Base-by-base conservation (phyloP, 23 tunicate species). In the Corella eumyota region DNA sequence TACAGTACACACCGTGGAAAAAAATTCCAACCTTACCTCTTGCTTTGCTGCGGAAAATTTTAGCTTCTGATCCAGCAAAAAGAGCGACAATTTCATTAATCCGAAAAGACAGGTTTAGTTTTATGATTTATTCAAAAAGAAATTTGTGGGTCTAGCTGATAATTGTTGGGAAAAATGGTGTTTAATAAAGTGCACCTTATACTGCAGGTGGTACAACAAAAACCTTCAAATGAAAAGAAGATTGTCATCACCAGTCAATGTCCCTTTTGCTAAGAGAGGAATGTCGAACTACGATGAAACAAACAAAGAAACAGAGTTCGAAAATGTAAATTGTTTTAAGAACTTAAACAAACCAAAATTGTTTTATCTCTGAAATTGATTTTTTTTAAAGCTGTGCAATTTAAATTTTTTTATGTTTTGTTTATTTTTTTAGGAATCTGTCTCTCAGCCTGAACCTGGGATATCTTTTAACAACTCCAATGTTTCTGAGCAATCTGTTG, bases 401-500 rank as follows among this genome's bases (percentile, higher is more conserved):
- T n/a, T n/a, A n/a, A n/a, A n/a, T n/a, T n/a, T n/a, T n/a, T n/a
- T n/a, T n/a, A n/a, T n/a, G n/a, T n/a, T n/a, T n/a, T n/a, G n/a
- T n/a, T 37, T 26, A 30, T 2, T 34, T 36, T 45, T 46, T 62
- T 55, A 84, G 94, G 2, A 30, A 13, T 69, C 94, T 24, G 64
- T 55, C 3, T 68, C 94, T 24, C 94, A 84, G 36, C 94, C 94
- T 0, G 94, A 84, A 34, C 94, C 94, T 22, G 74, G 80, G 6
- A 4, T 84, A 0, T 38, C 54, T 33, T 55, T 58, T 51, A 37
- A 25, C 24, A 32, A 69, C 17, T 32, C 69, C 1, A 72, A 45
- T 2, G 69, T 84, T 15, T 84, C 94, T 13, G 80, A 80, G 23
- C 68, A 62, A 29, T 84, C 94, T 11, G 94, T 84, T 36, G 83